Evolutionary conservation across 2,888 invertebrate species (phyloP).

Genomic region (Thysanoteuthis rhombus): DNA sequence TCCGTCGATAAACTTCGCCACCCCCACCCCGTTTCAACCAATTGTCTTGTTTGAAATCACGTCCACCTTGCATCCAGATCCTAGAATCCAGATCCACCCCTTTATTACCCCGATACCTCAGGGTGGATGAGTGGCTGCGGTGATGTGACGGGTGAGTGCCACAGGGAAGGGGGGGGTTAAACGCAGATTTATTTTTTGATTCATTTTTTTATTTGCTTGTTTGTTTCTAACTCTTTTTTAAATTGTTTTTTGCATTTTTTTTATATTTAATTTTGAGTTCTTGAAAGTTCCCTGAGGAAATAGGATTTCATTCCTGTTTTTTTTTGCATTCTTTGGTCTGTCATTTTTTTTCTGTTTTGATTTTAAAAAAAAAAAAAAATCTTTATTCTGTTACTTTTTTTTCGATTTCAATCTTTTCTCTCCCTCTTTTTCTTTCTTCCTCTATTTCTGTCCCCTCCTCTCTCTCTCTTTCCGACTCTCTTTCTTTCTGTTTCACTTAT

Average conservation of each 20-base stretch:
- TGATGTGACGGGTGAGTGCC: background rate
- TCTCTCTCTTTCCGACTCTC: background rate
- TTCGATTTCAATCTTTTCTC: no score
- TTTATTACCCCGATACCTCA: background rate
- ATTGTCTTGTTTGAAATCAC: background rate
- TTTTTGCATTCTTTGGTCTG: background rate
- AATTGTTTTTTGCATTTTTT: background rate
- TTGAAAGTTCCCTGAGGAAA: background rate
- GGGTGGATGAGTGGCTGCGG: background rate
- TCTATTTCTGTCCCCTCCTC: background rate
- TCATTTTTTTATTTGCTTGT: background rate
- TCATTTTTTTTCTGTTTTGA: no score
- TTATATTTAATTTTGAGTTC: constrained; percentile 12
- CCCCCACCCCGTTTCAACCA: background rate
- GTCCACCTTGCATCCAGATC: constrained; percentile 12
- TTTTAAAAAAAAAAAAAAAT: no score
- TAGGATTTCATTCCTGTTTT: background rate
- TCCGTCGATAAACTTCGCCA: background rate
- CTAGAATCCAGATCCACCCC: no score
- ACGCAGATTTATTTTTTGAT: background rate
- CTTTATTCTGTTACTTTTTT: no score
- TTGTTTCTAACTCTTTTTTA: background rate
- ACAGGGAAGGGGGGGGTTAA: background rate
- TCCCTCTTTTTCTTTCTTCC: no score
- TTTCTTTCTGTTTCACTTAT: background rate